Conservation (phyloP, 2,888 invertebrate genomes). For the Agrochola lota region DNA sequence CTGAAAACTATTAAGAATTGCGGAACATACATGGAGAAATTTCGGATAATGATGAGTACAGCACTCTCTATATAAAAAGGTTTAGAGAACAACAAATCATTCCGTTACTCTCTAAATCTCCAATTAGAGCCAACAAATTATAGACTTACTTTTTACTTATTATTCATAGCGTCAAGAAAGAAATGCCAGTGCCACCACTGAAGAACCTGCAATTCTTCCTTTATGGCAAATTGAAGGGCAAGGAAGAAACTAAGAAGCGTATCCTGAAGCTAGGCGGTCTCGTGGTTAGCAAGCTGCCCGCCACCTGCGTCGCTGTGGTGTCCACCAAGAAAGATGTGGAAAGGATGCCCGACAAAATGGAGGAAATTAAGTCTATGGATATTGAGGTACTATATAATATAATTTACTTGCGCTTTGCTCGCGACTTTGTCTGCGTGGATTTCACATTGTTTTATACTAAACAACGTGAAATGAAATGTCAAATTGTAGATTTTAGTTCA, state of each 20-base stretch:
- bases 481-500: too few species aligned
- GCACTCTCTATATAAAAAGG: too few species aligned
- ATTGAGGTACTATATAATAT: conserved; percentile 90
- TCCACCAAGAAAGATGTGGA: conserved; percentile 93
- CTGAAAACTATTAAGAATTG: too few species aligned
- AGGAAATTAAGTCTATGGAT: conserved; percentile 91
- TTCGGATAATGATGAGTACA: too few species aligned
- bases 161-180: conserved; percentile 91
- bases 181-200: conserved; percentile 92
- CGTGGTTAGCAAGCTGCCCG: conserved; percentile 91
- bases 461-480: too few species aligned
- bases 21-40: too few species aligned
- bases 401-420: not conserved
- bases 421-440: not conserved
- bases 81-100: not conserved
- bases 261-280: conserved; percentile 95
- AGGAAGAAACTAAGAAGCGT: conserved; percentile 92
- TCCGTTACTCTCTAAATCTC: not conserved
- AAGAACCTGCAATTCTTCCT: conserved; percentile 95
- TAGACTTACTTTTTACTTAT: not conserved
- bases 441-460: too few species aligned
- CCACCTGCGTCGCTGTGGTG: conserved; percentile 93
- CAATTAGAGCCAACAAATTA: too few species aligned
- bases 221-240: conserved; percentile 90
- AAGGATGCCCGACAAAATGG: conserved; percentile 92